Evolutionary conservation across 2,797 vertebrate species (phyloP).

Genomic region (Erithacus rubecula): DNA sequence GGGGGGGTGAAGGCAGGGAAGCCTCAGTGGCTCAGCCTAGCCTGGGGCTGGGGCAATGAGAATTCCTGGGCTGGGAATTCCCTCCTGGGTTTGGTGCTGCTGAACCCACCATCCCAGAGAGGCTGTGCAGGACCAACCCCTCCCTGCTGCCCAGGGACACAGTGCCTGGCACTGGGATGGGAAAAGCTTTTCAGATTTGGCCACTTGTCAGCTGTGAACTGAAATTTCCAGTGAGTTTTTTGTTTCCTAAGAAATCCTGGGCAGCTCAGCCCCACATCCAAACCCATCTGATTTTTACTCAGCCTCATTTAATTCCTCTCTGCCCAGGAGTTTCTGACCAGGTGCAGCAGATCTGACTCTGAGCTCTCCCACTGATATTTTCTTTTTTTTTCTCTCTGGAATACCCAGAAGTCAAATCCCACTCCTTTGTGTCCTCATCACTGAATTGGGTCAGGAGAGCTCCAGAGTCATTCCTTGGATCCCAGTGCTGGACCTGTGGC

Average conservation of each 20-base stretch:
- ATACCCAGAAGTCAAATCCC: neutral
- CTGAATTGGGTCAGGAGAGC: neutral
- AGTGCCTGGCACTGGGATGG: neutral
- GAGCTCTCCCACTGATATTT: neutral
- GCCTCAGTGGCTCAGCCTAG: accelerated
- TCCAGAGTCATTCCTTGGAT: accelerated
- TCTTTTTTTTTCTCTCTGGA: neutral
- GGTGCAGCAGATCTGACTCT: neutral
- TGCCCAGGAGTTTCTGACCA: neutral
- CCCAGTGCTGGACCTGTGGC: neutral
- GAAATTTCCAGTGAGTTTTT: neutral
- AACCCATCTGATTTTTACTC: neutral
- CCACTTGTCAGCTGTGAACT: neutral
- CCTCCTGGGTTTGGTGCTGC: neutral
- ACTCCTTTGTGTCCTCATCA: neutral
- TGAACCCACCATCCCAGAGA: accelerated
- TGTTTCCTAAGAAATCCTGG: neutral
- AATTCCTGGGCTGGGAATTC: no score
- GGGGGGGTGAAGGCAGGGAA: neutral
- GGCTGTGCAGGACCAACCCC: neutral
- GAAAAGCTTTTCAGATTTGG: neutral
- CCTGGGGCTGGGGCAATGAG: neutral
- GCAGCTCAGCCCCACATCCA: neutral
- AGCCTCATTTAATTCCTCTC: neutral
- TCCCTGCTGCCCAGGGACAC: neutral